Base-by-base conservation (phyloP, 1,140 invertebrate genomes). In the Homarus americanus region DNA sequence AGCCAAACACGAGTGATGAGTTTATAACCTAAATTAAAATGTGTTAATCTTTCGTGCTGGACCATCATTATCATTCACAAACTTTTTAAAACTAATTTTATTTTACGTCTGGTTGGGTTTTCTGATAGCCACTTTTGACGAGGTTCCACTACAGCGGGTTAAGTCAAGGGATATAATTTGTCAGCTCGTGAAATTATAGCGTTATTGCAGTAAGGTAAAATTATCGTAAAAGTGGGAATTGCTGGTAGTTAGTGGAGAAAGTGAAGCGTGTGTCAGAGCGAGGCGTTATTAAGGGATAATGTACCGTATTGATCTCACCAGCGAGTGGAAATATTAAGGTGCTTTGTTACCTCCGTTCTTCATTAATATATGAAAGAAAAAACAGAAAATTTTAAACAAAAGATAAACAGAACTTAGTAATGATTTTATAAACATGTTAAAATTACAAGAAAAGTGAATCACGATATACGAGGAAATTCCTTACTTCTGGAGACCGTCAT, bases 141-240 rank as follows among this genome's bases (percentile, higher is more conserved):
- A 34, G 41, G 40, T 34, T 69, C 20, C 69, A 76, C 40, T 34
- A 53, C 15, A 86, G 44, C 32, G 69, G 20, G 32, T 41, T 73
- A 49, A 2, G 69, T 44, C 38, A 12, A 40, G 72, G 80, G 82
- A 49, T 86, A 24, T 76, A 86, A 86, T 86, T 53, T 86, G 63
- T 83, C 80, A 83, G 20, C 38, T 20, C 38, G 40, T 20, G 28
- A 69, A 86, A 86, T 86, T 86, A 86, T 76, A 53, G 83, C 72
- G 76, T 36, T 32, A 75, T 40, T 76, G 69, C n/a, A 36, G 83
- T 76, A 40, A 75, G 83, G 69, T 44, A 41, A 53, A 86, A 86
- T 86, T 86, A 86, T 86, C 72, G 72, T 32, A 86, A 76, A 76
- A 53, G 10, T 44, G 44, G 34, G 41, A 86, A 86, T 86, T 75